Evolutionary conservation across 2,888 invertebrate genomes (phyloP).

Genomic region (Orchesella flavescens): DNA sequence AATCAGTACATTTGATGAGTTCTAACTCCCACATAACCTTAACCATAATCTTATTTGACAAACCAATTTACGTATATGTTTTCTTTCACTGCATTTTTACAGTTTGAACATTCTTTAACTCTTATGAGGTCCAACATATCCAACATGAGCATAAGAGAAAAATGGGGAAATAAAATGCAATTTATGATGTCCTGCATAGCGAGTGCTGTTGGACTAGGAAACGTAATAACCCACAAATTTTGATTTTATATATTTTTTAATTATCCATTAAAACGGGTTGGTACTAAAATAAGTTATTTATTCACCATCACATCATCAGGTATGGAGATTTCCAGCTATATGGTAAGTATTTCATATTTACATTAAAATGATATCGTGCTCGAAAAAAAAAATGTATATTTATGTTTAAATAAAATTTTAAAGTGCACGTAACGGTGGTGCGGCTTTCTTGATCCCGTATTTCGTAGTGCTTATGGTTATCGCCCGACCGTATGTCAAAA

Average conservation of each 20-base stretch:
- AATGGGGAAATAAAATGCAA: slow-evolving; percentile 41
- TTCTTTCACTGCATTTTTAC: not conserved
- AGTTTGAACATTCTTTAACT: slow-evolving; percentile 5
- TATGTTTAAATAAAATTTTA: too few species aligned
- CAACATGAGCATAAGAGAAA: slow-evolving; percentile 9
- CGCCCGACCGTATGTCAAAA: slow-evolving; percentile 37
- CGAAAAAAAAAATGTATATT: too few species aligned
- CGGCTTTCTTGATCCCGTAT: slow-evolving; percentile 22
- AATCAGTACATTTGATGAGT: not conserved
- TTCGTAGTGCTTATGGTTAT: slow-evolving; percentile 18
- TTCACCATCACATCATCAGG: too few species aligned
- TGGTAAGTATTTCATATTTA: too few species aligned
- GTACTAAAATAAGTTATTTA: too few species aligned
- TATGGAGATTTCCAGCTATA: slow-evolving; percentile 23
- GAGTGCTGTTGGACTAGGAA: slow-evolving; percentile 36
- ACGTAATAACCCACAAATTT: slow-evolving; percentile 10
- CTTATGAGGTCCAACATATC: not conserved
- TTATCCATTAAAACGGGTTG: too few species aligned
- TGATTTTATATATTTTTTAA: too few species aligned
- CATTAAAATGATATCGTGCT: too few species aligned
- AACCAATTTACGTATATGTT: not conserved
- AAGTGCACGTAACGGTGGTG: slow-evolving; percentile 27
- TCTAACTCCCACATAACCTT: too few species aligned
- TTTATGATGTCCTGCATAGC: slow-evolving; percentile 49
- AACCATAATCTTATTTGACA: not conserved